These are phyloP conservation scores for Drosophila bocki DNA, from an alignment of 1,140 invertebrate species.

Conservation along the genomic window DNA sequence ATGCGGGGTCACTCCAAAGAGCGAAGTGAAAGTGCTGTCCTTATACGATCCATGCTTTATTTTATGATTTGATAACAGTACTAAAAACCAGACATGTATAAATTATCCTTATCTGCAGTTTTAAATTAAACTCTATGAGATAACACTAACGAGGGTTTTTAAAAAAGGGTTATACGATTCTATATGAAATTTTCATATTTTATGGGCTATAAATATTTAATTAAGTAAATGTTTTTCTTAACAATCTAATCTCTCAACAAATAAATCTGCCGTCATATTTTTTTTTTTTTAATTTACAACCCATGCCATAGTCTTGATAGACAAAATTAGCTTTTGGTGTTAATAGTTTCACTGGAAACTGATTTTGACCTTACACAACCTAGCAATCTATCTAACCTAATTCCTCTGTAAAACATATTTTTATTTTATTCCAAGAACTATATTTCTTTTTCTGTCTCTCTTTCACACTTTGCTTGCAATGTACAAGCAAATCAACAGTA, in stretches of 20 bases:
- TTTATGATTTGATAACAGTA: conserved; percentile 23
- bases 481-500: not conserved
- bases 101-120: conserved; percentile 43
- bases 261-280: not conserved
- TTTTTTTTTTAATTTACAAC: not conserved
- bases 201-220: not conserved
- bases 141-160: not conserved
- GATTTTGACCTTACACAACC: not conserved
- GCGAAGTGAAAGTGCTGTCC: conserved; percentile 34
- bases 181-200: not conserved
- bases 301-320: not conserved
- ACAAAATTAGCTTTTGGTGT: not conserved
- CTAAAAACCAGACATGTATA: not conserved
- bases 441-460: no score
- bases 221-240: not conserved
- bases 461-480: not conserved
- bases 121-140: not conserved
- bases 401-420: no score
- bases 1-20: conserved; percentile 16
- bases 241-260: not conserved
- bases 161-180: not conserved
- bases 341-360: not conserved
- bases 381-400: no score
- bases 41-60: conserved; percentile 1
- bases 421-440: no score